These are phyloP conservation scores for Antennarius striatus DNA, from an alignment of 2,113 vertebrate species.

Conservation along the genomic window DNA sequence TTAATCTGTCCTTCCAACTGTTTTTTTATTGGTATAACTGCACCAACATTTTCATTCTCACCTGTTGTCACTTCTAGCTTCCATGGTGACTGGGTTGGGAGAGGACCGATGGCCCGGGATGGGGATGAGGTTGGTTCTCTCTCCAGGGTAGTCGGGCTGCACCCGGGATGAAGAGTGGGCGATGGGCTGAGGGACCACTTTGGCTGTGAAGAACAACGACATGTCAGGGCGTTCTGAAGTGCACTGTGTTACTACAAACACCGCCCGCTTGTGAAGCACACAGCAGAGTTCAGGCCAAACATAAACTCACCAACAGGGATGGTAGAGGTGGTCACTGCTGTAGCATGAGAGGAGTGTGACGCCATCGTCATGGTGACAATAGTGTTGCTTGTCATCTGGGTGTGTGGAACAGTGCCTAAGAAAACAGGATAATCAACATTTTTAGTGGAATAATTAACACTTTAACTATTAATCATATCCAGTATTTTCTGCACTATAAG, in stretches of 20 bases:
- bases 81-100: constrained; percentile 96
- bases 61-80: constrained; percentile 95
- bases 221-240: neutral
- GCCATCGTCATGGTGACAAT: constrained; percentile 98
- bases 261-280: no score
- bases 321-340: constrained; percentile 93
- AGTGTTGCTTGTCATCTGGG: constrained; percentile 90
- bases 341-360: constrained; percentile 96
- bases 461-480: neutral
- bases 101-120: constrained; percentile 93
- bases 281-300: neutral
- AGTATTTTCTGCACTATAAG: no score
- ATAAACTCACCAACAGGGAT: constrained; percentile 93
- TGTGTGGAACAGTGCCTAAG: constrained; percentile 89
- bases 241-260: neutral
- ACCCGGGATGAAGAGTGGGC: constrained; percentile 94
- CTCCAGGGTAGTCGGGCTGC: constrained; percentile 91
- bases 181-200: constrained; percentile 97
- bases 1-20: no score
- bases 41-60: constrained; percentile 44
- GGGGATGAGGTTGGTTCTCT: constrained; percentile 91
- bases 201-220: constrained; percentile 79
- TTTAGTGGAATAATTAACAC: neutral
- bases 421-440: neutral
- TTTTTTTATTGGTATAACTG: no score